phyloP scores from a whole-genome alignment of 2,113 vertebrate genomes.

The Columba janthina region DNA sequence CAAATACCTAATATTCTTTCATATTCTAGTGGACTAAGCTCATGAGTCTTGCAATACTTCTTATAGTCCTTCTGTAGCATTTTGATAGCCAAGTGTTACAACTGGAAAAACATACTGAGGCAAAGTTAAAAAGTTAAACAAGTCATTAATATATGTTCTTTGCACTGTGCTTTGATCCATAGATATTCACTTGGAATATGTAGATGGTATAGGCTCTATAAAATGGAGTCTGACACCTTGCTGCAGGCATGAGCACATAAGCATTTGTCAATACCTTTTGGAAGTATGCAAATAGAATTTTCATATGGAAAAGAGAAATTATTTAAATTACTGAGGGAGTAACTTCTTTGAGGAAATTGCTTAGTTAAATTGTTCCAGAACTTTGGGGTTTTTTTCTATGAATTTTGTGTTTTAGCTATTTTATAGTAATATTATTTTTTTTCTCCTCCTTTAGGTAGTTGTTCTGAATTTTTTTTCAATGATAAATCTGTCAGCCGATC shows the following conservation, averaged over 20 bases:
- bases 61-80: background rate
- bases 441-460: slow-evolving; percentile 74
- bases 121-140: background rate
- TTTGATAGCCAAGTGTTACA: background rate
- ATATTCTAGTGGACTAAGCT: background rate
- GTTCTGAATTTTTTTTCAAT: slow-evolving; percentile 83
- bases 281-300: background rate
- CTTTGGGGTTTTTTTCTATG: background rate
- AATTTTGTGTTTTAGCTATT: background rate
- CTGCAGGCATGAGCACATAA: background rate
- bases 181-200: background rate
- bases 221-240: background rate
- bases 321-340: background rate
- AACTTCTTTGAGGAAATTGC: background rate
- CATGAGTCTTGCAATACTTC: background rate
- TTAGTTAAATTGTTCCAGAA: background rate
- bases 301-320: background rate
- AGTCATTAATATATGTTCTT: background rate
- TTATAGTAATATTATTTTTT: background rate
- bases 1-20: background rate
- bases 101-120: background rate
- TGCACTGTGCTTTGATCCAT: background rate
- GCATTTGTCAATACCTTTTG: background rate
- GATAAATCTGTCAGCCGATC: slow-evolving; percentile 73
- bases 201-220: background rate